Base-by-base conservation (phyloP, 2,113 vertebrate species). In the Bubo scandiacus region DNA sequence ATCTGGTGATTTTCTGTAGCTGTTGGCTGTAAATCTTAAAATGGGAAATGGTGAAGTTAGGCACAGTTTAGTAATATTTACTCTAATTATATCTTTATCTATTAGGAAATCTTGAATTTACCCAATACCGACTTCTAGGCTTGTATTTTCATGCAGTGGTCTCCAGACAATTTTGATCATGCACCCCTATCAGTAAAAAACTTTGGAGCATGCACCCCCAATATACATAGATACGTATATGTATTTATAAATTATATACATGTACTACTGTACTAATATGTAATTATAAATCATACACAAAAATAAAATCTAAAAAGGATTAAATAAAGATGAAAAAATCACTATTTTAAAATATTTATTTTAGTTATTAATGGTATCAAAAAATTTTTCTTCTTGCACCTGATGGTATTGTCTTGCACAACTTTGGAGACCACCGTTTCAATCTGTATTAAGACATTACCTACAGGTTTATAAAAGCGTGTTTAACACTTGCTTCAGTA, bases 61-160 rank as follows among this genome's bases (percentile, higher is more conserved):
- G 40, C 49, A 45, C 18, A 54, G 5, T 43, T 74, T 49, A 65
- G 77, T 90, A 67, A 45, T 72, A 77, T 59, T 81, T 84, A 40
- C 23, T 54, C 9, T 22, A 40, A 51, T 78, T 54, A 15, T 29
- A 45, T 79, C 49, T 88, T 86, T 12, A 21, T 57, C 29, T 38
- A 2, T 72, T 67, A 43, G 14, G 49, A 89, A 67, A 30, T 85
- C 52, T 72, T 79, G 32, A 81, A 84, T 67, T 61, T 94, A 29
- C 11, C 52, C 23, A 27, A 9, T 52, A 63, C 8, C 0, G 0
- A 42, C 29, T 77, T 70, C 20, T 11, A 54, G 59, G 22, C 26
- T 82, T 90, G 8, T 68, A 22, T 83, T 91, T 83, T 87, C 86
- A 68, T 66, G 18, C 27, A 67, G 42, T 59, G 29, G 8, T 75